These are phyloP conservation scores for Apodemia mormo DNA, from an alignment of 2,888 invertebrate species.

Conservation along the genomic window DNA sequence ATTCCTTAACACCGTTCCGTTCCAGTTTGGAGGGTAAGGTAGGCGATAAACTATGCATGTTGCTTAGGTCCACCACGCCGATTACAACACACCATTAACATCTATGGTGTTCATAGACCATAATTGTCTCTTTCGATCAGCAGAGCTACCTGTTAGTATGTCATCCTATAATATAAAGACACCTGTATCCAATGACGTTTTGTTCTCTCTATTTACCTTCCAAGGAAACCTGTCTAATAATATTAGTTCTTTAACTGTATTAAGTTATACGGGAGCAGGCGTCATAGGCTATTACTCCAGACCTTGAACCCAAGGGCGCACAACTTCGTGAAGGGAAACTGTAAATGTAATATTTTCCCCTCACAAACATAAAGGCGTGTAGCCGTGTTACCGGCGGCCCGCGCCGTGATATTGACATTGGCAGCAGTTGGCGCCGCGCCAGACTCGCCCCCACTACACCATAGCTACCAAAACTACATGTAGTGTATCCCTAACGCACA, in stretches of 20 bases:
- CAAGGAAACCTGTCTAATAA: too few species aligned
- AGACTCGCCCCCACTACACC: not conserved
- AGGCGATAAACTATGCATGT: too few species aligned
- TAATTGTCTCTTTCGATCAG: not conserved
- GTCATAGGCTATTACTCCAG: not conserved
- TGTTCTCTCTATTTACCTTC: too few species aligned
- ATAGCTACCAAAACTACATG: not conserved
- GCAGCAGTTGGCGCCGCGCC: not conserved
- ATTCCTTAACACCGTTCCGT: too few species aligned
- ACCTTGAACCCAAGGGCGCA: not conserved
- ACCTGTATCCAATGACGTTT: too few species aligned
- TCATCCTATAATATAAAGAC: too few species aligned
- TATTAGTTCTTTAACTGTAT: too few species aligned
- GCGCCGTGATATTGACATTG: constrained; percentile 9
- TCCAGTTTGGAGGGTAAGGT: too few species aligned
- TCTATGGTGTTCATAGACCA: not conserved
- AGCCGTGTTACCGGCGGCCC: not conserved
- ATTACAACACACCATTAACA: too few species aligned
- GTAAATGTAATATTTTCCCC: not conserved
- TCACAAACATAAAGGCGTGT: not conserved
- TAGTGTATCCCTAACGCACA: too few species aligned
- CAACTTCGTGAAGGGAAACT: not conserved
- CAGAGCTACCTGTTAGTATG: not conserved
- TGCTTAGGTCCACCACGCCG: too few species aligned
- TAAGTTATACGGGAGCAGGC: too few species aligned